phyloP scores from a whole-genome alignment of 2,888 invertebrate species.

The Oligia fasciuncula region DNA sequence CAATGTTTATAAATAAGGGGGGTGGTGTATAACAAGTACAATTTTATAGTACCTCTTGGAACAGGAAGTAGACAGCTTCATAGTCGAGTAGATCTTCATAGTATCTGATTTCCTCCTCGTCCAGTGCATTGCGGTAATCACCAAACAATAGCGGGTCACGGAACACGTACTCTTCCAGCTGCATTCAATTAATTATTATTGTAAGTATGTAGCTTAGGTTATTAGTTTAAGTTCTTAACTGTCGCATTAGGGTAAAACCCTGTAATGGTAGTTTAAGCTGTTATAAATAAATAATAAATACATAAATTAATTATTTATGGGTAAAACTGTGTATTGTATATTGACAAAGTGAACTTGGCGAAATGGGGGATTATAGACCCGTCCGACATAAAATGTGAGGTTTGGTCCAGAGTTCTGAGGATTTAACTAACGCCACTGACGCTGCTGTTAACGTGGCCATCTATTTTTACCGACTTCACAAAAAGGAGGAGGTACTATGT shows the following conservation, averaged over 20 bases:
- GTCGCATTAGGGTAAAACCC: no score
- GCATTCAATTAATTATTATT: neutral
- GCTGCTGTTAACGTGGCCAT: no score
- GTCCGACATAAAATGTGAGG: neutral
- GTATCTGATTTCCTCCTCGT: conserved; percentile 93
- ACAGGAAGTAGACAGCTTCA: conserved; percentile 95
- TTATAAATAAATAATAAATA: no score
- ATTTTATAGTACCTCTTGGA: conserved; percentile 92
- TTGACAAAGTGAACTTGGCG: fast-evolving
- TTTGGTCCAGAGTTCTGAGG: neutral
- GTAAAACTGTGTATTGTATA: neutral
- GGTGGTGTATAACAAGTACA: neutral
- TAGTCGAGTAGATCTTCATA: conserved; percentile 98
- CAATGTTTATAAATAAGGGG: neutral
- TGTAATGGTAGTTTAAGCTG: no score
- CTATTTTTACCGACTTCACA: no score
- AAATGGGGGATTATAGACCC: neutral
- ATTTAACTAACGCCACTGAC: no score
- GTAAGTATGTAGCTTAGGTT: no score
- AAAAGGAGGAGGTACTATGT: no score
- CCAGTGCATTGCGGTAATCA: conserved; percentile 96
- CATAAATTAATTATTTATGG: neutral
- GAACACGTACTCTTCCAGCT: conserved; percentile 92
- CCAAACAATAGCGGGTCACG: conserved; percentile 96
- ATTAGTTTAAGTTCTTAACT: no score